Conservation (phyloP, 2,113 vertebrate genomes). For the Stigmatopora argus region DNA sequence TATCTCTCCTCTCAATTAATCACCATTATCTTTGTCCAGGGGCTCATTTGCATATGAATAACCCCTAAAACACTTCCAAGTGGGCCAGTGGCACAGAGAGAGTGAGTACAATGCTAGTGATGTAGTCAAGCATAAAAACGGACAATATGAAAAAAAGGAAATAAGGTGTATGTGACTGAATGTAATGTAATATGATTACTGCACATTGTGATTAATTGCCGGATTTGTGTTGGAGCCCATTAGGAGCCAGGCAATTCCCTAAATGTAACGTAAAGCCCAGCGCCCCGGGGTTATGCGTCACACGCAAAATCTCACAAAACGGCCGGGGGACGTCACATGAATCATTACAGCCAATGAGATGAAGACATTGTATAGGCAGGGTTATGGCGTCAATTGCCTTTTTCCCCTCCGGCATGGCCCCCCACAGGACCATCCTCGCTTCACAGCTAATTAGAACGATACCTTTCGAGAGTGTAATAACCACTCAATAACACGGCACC, state of each 20-base stretch:
- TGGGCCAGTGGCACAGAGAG: constrained; percentile 45
- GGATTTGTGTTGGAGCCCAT: constrained; percentile 41
- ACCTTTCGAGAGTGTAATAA: constrained; percentile 46
- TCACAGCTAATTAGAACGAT: constrained; percentile 58
- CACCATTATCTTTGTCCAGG: constrained; percentile 70
- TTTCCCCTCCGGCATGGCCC: constrained; percentile 55
- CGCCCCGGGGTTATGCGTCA: constrained; percentile 30
- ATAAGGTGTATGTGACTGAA: constrained; percentile 40
- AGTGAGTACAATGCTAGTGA: constrained; percentile 23
- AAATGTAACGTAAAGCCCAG: constrained; percentile 40
- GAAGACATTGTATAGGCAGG: constrained; percentile 46
- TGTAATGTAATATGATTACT: constrained; percentile 45
- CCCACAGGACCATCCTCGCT: constrained; percentile 41
- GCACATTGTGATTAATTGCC: constrained; percentile 56
- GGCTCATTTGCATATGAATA: constrained; percentile 69
- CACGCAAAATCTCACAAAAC: constrained; percentile 41
- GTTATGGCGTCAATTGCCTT: constrained; percentile 53
- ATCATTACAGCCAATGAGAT: constrained; percentile 56
- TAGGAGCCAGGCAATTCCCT: constrained; percentile 38
- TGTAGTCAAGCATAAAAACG: constrained; percentile 45
- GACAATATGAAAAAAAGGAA: constrained; percentile 39
- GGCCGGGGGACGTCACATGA: constrained; percentile 51
- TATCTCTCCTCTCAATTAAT: constrained; percentile 69
- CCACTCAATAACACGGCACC: constrained; percentile 40
- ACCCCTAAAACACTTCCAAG: constrained; percentile 58